Percentiles rank a stretch among this genome's conserved stretches.
These are phyloP conservation scores for Phengaris arion DNA, from an alignment of 2,888 invertebrate species.

Conservation along the genomic window DNA sequence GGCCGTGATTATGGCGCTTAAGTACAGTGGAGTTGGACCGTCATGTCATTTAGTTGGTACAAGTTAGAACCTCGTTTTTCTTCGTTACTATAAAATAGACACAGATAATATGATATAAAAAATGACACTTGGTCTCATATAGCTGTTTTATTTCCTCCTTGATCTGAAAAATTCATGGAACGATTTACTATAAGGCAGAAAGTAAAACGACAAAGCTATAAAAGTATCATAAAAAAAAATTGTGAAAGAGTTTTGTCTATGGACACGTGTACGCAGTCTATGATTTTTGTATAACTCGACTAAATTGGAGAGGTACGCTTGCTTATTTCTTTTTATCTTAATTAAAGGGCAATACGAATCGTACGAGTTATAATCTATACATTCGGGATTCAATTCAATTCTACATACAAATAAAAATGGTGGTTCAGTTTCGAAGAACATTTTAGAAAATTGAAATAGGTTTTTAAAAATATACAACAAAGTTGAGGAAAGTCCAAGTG, in stretches of 20 bases:
- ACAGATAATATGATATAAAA: too few relatives aligned
- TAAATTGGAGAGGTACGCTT: slow-evolving; percentile 42
- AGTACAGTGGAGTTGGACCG: too few relatives aligned
- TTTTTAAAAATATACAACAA: slow-evolving; percentile 45
- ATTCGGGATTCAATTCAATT: slow-evolving; percentile 63
- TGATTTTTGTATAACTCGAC: slow-evolving; percentile 43
- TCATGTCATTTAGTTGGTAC: too few relatives aligned
- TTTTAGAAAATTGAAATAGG: slow-evolving; percentile 56
- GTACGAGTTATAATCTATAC: slow-evolving; percentile 40
- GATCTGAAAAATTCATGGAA: too few relatives aligned
- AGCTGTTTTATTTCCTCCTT: too few relatives aligned
- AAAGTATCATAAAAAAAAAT: background rate
- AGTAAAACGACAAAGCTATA: background rate
- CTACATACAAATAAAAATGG: slow-evolving; percentile 77
- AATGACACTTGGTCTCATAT: too few relatives aligned
- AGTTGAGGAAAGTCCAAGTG: slow-evolving; percentile 46
- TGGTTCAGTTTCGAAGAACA: slow-evolving; percentile 70
- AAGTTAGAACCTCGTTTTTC: too few relatives aligned
- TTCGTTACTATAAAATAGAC: too few relatives aligned
- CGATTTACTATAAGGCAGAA: background rate
- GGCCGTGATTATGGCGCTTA: too few relatives aligned
- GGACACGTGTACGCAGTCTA: slow-evolving; percentile 27
- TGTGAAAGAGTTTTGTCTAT: slow-evolving; percentile 25
- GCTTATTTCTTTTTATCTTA: slow-evolving; percentile 9
- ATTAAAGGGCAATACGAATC: slow-evolving; percentile 31